Evolutionary conservation across 2,113 vertebrate species (phyloP), one percentile per base, ranked within the genome.

Genomic region (Lasiurus cinereus): DNA sequence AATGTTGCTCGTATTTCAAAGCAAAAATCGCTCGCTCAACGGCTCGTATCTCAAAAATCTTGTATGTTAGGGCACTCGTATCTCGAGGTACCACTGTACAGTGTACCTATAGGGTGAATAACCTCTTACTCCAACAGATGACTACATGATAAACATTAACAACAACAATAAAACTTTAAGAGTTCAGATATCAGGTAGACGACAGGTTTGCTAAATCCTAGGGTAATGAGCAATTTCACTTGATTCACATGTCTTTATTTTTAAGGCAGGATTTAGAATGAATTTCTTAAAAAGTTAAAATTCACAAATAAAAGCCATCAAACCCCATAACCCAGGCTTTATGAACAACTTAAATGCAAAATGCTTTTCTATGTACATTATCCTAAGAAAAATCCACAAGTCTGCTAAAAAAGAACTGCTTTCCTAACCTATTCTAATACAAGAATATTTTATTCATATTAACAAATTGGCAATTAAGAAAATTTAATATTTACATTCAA

Each of bases 231-330:
- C 21, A 50, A 80, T 85, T 79, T 80, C 48, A 67, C 72, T 94
- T 50, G 54, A 78, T 70, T 90, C 39, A 67, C 6, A 78, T 62
- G 73, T 36, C 48, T 29, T 79, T 88, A 56, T 36, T 76, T 46
- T 18, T 91, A 94, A 84, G 36, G 24, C 22, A 90, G 33, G 52
- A 90, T 62, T 83, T 91, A 91, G 46, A 93, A 72, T 48, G n/a
- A 67, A 66, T 21, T 94, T 73, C 46, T 86, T 78, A 39, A 54
- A 73, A 90, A 62, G 56, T 59, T 86, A 70, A 29, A 90, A 78
- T 8, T 86, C 9, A 48, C 5, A 43, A 72, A 79, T 10, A 90
- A 87, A 90, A 80, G 83, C 8, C 46, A 87, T 92, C 50, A 84
- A 54, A 64, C 13, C 7, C 12, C 10, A 2, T 83, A 86, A 69